Evolutionary conservation across 2,888 invertebrate genomes (phyloP), one percentile per base, ranked within the genome.

Genomic region (Penaeus monodon): DNA sequence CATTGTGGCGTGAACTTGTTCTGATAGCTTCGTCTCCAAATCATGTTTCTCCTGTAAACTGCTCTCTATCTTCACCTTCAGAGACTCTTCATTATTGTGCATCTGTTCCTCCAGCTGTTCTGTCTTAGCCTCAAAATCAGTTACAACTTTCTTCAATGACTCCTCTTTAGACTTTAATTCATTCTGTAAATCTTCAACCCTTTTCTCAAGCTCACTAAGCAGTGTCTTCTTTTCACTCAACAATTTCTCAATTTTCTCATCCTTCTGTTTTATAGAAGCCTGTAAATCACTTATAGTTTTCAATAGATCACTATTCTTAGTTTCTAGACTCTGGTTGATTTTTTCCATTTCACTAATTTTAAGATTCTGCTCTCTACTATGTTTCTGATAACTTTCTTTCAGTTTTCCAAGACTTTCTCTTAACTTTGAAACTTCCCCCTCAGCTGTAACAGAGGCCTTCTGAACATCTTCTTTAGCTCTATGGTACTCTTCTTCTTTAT

Each of bases 221-320:
- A 85, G 77, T 14, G 70, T 24, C 44, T 86, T 86, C 77, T 88
- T 85, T 68, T 88, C 87, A 29, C 27, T 29, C 20, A 84, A 73
- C 7, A 88, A 68, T 22, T 57, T 88, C 73, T 84, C 76, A 24
- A 88, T 88, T 27, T 88, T 84, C 7, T 80, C 84, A 44, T 88
- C 80, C 27, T 79, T 83, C 38, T 57, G 74, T 38, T 64, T 79
- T 24, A 88, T 22, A 20, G 20, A n/a, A 14, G 64, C 29, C 68
- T 88, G 80, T 20, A 88, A 65, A 22, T 88, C 84, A 27, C 29
- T 49, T 7, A 86, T 27, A 27, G 76, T 38, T 7, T 65, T 33
- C 1, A 27, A 24, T 20, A 63, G 29, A 27, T 82, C 74, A n/a
- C 12, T 12, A 29, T 82, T 57, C 44, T 66, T 38, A 27, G 17